Evolutionary conservation across 1,140 invertebrate species (phyloP), one percentile per base, ranked within the genome.

Genomic region (Zaprionus nigranus): DNA sequence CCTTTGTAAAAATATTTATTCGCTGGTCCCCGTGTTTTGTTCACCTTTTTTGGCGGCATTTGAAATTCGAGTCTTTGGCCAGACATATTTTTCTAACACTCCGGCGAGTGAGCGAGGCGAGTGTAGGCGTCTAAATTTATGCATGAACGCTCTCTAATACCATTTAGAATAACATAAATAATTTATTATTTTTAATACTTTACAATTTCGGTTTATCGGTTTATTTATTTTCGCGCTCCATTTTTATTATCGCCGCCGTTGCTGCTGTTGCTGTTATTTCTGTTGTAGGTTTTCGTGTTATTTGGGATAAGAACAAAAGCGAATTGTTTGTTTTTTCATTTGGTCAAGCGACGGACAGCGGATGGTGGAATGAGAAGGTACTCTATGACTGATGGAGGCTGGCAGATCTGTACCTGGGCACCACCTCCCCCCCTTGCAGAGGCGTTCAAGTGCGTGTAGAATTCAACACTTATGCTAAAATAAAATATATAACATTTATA

Each of bases 311-410:
- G 77, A 87, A 87, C 78, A 87, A 76, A 79, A 84, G 84, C 71
- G 79, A 78, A 90, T 72, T 87, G 87, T 88, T 87, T 87, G 78
- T 78, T 87, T 87, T n/a, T 87, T 88, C 84, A 87, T 88, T 84
- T 84, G 70, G 62, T 51, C 56, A 75, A 64, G 40, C 67, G 67
- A 17, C 26, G 15, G 5, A 36, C 57, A n/a, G 13, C 7, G 24
- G 24, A 26, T 4, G 11, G 5, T 63, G 6, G 34, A 12, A 38
- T 38, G 43, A 28, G 6, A 28, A 5, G 6, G 1, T 30, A 9
- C 28, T 30, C 28, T 30, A 30, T 30, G 28, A 9, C 28, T 9
- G 38, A 13, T 36, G n/a, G 12, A 26, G 20, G 24, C 1, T 9
- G n/a, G 46, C 36, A 7, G 46, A 6, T 13, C 24, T 26, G 24